phyloP scores from a whole-genome alignment of 2,797 vertebrate species.

The Loriculus beryllinus region DNA sequence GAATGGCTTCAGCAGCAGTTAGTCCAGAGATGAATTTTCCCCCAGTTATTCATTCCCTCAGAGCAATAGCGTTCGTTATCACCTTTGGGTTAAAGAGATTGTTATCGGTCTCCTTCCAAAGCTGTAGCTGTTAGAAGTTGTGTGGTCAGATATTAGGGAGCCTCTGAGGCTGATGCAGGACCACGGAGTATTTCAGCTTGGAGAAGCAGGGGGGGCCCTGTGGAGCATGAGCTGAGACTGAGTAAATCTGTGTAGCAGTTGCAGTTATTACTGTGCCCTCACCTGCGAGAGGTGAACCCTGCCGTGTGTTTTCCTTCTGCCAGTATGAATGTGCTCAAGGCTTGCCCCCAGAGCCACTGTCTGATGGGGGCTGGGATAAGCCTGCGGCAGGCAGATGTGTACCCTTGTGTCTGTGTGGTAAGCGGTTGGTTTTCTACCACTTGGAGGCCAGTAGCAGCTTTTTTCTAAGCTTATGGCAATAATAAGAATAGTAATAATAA shows the following conservation, averaged over 20 bases:
- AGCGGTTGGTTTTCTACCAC: rapidly evolving
- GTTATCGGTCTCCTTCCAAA: not conserved
- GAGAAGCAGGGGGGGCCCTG: not conserved
- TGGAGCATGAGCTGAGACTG: not conserved
- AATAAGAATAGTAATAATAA: not conserved
- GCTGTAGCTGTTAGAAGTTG: not conserved
- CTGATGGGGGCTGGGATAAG: not conserved
- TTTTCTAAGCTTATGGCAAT: not conserved
- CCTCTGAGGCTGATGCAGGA: not conserved
- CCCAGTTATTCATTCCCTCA: not conserved
- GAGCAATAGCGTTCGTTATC: not conserved
- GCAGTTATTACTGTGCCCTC: not conserved
- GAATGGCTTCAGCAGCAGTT: not conserved
- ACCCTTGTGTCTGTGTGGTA: rapidly evolving
- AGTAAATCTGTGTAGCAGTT: not conserved
- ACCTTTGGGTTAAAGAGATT: not conserved
- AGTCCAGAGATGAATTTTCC: not conserved
- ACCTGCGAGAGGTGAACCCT: not conserved
- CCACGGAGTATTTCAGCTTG: not conserved
- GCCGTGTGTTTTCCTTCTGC: not conserved
- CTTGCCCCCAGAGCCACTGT: rapidly evolving
- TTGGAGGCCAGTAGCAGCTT: not conserved
- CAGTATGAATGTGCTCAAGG: not conserved
- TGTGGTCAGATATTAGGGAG: not conserved
- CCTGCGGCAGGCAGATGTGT: not conserved